Conservation (phyloP, 2,113 vertebrate genomes). For the Colossoma macropomum region DNA sequence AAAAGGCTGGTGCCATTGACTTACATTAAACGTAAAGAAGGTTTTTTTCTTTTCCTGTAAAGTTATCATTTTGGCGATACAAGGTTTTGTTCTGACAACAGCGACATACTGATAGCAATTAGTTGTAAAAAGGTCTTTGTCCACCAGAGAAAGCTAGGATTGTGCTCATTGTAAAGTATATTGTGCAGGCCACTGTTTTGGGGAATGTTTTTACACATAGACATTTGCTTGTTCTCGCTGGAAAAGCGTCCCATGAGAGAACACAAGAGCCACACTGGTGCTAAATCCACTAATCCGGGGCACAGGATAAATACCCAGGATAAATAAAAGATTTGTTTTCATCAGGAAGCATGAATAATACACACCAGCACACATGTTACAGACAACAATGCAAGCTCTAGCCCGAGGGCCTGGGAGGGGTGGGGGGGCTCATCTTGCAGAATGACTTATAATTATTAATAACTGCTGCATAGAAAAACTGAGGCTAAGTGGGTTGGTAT, state of each 20-base stretch:
- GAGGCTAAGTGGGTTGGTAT: neutral
- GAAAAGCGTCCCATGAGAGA: neutral
- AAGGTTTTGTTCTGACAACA: too few relatives aligned
- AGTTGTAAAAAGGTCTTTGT: too few relatives aligned
- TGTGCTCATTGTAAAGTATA: too few relatives aligned
- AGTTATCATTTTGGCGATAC: too few relatives aligned
- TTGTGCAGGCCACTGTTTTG: too few relatives aligned
- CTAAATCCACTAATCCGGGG: conserved; percentile 40
- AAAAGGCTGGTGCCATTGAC: too few relatives aligned
- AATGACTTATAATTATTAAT: conserved; percentile 43
- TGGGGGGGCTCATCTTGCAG: neutral
- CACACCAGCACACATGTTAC: conserved; percentile 21
- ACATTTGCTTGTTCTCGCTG: neutral
- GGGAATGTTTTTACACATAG: too few relatives aligned
- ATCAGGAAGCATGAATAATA: conserved; percentile 44
- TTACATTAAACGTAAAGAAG: too few relatives aligned
- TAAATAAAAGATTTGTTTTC: conserved; percentile 54
- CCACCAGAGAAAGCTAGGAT: too few relatives aligned
- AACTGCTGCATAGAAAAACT: neutral
- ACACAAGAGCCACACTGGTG: conserved; percentile 1
- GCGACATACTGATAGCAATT: too few relatives aligned
- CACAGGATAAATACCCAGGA: conserved; percentile 20
- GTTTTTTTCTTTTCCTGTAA: too few relatives aligned
- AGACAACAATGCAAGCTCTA: conserved; percentile 22
- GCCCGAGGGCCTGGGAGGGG: neutral